Conservation (phyloP, 2,888 invertebrate genomes). For the Arctia plantaginis region DNA sequence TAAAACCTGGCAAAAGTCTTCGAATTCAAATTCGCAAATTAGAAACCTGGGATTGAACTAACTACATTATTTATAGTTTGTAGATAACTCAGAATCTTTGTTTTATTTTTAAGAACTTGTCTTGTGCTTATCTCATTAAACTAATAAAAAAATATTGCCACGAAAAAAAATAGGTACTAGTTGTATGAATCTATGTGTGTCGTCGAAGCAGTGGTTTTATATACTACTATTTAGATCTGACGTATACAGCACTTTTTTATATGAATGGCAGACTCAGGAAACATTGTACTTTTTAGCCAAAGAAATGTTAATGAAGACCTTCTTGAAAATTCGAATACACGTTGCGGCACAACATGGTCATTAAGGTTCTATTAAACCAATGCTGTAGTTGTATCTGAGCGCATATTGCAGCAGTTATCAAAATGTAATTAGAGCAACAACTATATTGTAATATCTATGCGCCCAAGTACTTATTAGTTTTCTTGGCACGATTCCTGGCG, state of each 20-base stretch:
- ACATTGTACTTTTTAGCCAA: background rate
- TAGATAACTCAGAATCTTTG: too few species aligned
- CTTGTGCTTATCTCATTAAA: too few species aligned
- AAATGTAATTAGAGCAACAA: constrained; percentile 49
- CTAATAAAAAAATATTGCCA: background rate
- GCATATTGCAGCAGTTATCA: constrained; percentile 44
- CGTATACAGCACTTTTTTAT: background rate
- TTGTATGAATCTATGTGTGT: background rate
- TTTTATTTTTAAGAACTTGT: too few species aligned
- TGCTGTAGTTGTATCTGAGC: constrained; percentile 40
- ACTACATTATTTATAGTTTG: too few species aligned
- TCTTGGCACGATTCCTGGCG: background rate
- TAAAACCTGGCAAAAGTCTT: background rate
- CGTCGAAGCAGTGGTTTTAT: background rate
- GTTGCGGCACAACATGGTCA: constrained; percentile 39
- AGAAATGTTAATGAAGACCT: constrained; percentile 11
- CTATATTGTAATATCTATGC: background rate
- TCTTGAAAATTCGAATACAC: constrained; percentile 32
- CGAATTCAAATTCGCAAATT: too few species aligned
- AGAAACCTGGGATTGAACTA: background rate
- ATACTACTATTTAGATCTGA: background rate
- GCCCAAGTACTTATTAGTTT: background rate
- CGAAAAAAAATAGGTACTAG: background rate
- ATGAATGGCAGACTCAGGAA: background rate
- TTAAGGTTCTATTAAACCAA: constrained; percentile 53